phyloP scores from a whole-genome alignment of 2,113 vertebrate genomes.

The Anthoscopus minutus region DNA sequence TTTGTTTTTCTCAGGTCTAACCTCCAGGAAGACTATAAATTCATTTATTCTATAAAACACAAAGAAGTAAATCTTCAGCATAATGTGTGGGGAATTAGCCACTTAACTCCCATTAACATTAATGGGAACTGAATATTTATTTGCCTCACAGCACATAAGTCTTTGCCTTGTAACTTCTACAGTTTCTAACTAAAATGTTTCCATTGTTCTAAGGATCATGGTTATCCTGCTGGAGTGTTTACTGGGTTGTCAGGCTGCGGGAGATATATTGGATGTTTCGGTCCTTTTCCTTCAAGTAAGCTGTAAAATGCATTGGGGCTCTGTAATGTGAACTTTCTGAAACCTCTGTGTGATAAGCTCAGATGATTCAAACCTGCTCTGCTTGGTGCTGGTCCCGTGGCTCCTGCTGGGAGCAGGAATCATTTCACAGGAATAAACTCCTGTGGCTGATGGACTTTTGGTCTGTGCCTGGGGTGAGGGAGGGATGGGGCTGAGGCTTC shows the following conservation, averaged over 20 bases:
- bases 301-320: conserved; percentile 34
- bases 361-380: conserved; percentile 8
- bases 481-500: not conserved
- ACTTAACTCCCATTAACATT: conserved; percentile 70
- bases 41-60: conserved; percentile 61
- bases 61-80: conserved; percentile 62
- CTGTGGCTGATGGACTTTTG: not conserved
- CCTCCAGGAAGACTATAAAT: conserved; percentile 60
- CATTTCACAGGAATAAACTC: not conserved
- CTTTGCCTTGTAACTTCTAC: conserved; percentile 58
- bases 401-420: conserved; percentile 12
- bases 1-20: conserved; percentile 55
- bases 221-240: conserved; percentile 57
- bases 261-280: conserved; percentile 51
- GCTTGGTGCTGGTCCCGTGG: not conserved
- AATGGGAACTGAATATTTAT: conserved; percentile 69
- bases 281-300: conserved; percentile 31
- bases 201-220: conserved; percentile 60
- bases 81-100: conserved; percentile 66
- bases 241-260: conserved; percentile 39
- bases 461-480: not conserved
- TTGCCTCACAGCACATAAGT: conserved; percentile 65
- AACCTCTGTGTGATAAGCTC: conserved; percentile 23
- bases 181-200: conserved; percentile 64
- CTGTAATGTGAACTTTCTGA: conserved; percentile 14